phyloP scores from a whole-genome alignment of 2,113 vertebrate genomes.

The Dascyllus trimaculatus region DNA sequence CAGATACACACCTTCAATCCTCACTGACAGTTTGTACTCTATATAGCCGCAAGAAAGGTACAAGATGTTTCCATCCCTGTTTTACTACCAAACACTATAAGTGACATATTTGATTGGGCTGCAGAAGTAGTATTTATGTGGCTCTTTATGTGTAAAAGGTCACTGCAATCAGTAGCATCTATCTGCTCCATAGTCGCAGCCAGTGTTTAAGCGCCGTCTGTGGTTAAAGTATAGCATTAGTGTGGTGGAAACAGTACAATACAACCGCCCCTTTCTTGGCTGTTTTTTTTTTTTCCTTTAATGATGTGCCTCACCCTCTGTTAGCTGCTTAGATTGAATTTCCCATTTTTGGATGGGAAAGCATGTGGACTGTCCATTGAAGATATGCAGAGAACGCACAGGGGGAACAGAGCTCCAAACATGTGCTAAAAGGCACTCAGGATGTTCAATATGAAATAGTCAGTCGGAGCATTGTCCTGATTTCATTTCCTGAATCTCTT shows the following conservation, averaged over 20 bases:
- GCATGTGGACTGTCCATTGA: constrained; percentile 51
- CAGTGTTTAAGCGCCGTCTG: constrained; percentile 37
- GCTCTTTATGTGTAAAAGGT: constrained; percentile 51
- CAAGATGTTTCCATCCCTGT: constrained; percentile 40
- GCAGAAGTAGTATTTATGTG: constrained; percentile 44
- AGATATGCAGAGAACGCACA: constrained; percentile 65
- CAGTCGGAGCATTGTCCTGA: constrained; percentile 68
- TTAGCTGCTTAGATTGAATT: constrained; percentile 60
- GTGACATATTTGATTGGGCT: constrained; percentile 47
- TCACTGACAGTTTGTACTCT: constrained; percentile 16
- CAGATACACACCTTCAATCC: constrained; percentile 12
- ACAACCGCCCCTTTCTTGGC: constrained; percentile 51
- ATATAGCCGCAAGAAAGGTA: constrained; percentile 1
- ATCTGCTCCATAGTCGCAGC: constrained; percentile 15
- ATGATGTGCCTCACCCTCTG: constrained; percentile 48
- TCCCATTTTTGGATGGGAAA: constrained; percentile 65
- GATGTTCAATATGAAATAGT: constrained; percentile 73
- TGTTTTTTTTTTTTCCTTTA: constrained; percentile 41
- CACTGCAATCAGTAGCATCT: constrained; percentile 37
- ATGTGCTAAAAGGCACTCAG: constrained; percentile 63
- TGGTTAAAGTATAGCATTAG: constrained; percentile 42
- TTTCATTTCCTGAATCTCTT: constrained; percentile 73
- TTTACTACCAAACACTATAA: constrained; percentile 38
- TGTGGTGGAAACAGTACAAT: constrained; percentile 39
- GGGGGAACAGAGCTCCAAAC: constrained; percentile 45